These are phyloP conservation scores for Leucoptera coffeella DNA, from an alignment of 2,888 invertebrate genomes.

Conservation along the genomic window DNA sequence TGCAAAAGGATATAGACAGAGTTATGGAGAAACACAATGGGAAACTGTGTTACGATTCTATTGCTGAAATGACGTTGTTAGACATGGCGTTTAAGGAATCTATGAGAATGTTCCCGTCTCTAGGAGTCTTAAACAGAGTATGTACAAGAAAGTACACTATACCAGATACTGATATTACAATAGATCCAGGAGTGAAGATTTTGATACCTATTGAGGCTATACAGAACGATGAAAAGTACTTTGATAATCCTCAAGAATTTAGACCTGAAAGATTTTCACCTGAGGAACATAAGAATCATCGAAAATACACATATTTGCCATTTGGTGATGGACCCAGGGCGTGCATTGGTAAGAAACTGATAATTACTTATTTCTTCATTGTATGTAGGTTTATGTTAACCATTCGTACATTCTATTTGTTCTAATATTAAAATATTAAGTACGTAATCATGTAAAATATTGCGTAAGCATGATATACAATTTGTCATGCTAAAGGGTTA, in stretches of 20 bases:
- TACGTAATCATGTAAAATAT: too few relatives aligned
- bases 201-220: slow-evolving; percentile 3
- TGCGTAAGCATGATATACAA: too few relatives aligned
- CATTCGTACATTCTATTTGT: too few relatives aligned
- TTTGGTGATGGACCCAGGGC: slow-evolving; percentile 5
- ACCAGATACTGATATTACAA: slow-evolving; percentile 3
- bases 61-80: slow-evolving; percentile 17
- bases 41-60: slow-evolving; percentile 8
- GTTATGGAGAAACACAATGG: slow-evolving; percentile 6
- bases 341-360: slow-evolving; percentile 3
- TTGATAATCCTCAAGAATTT: slow-evolving; percentile 4
- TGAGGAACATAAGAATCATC: slow-evolving; percentile 1
- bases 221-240: slow-evolving; percentile 5
- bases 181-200: slow-evolving; percentile 3
- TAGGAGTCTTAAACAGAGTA: slow-evolving; percentile 6
- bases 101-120: slow-evolving; percentile 12
- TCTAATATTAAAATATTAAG: too few relatives aligned
- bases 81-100: slow-evolving; percentile 22
- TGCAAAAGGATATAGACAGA: slow-evolving; percentile 11
- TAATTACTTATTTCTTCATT: slow-evolving; percentile 1
- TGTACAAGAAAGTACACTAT: slow-evolving; percentile 3
- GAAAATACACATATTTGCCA: slow-evolving; percentile 3
- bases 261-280: slow-evolving; percentile 4
- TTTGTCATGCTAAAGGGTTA: too few relatives aligned
- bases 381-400: too few relatives aligned